These are phyloP conservation scores for fruit fly (Drosophila melanogaster) DNA, from an alignment of 1,140 invertebrate species.

Conservation along the genomic window Release_6_plus_ISO1_MT NT_033779.5:16446001-16446500, in stretches of 20 bases:
- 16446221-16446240: slow-evolving; percentile 87
- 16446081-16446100: slow-evolving; percentile 90
- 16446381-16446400: slow-evolving; percentile 86
- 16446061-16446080: slow-evolving; percentile 89
- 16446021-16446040: too few relatives aligned
- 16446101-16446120: slow-evolving; percentile 91
- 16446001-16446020: too few relatives aligned
- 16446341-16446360: slow-evolving; percentile 88
- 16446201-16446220: slow-evolving; percentile 87
- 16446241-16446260: slow-evolving; percentile 87
- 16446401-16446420: slow-evolving; percentile 87
- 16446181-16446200: slow-evolving; percentile 84
- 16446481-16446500: slow-evolving; percentile 90
- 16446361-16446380: slow-evolving; percentile 86
- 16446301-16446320: slow-evolving; percentile 85
- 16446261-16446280: slow-evolving; percentile 94
- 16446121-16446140: slow-evolving; percentile 90
- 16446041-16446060: slow-evolving; percentile 12
- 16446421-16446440: slow-evolving; percentile 85
- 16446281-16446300: slow-evolving; percentile 92
- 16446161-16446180: slow-evolving; percentile 88
- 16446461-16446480: slow-evolving; percentile 88
- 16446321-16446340: slow-evolving; percentile 91
- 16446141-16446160: slow-evolving; percentile 89
- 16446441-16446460: slow-evolving; percentile 86